These are phyloP conservation scores for Drosophila prosaltans DNA, from an alignment of 1,140 invertebrate genomes.

Conservation along the genomic window DNA sequence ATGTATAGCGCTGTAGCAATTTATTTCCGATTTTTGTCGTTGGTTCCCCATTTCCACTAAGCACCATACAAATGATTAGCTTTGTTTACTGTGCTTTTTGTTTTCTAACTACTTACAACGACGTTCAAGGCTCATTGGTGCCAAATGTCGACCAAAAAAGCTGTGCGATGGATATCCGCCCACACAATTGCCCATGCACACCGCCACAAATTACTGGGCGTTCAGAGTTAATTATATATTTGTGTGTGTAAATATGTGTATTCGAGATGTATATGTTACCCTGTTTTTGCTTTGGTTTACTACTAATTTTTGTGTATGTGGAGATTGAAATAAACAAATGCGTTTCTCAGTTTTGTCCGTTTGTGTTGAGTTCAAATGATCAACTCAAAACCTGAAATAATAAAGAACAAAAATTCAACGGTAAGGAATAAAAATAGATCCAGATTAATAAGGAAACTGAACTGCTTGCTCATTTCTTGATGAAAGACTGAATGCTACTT, in stretches of 20 bases:
- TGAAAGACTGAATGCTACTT: neutral
- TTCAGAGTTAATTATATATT: constrained; percentile 62
- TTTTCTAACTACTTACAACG: neutral
- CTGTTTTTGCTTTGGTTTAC: too few species aligned
- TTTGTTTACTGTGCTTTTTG: constrained; percentile 37
- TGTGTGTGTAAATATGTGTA: neutral
- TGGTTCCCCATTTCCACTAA: neutral
- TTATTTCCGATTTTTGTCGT: constrained; percentile 8
- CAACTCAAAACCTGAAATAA: too few species aligned
- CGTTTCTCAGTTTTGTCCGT: too few species aligned
- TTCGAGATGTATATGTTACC: too few species aligned
- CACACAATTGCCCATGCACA: constrained; percentile 27
- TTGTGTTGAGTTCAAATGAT: too few species aligned
- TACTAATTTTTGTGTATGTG: too few species aligned
- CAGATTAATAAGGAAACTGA: neutral
- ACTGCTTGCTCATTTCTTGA: neutral
- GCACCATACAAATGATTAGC: neutral
- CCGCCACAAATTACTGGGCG: constrained; percentile 34
- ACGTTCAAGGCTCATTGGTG: too few species aligned
- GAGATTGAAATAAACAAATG: too few species aligned
- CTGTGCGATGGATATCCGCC: neutral
- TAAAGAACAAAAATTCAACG: too few species aligned
- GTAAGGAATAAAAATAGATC: neutral
- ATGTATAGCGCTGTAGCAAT: neutral
- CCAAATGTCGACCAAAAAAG: constrained; percentile 7